These are phyloP conservation scores for Stylophora pistillata DNA, from an alignment of 64 coral and sea anemone species.

Conservation along the genomic window DNA sequence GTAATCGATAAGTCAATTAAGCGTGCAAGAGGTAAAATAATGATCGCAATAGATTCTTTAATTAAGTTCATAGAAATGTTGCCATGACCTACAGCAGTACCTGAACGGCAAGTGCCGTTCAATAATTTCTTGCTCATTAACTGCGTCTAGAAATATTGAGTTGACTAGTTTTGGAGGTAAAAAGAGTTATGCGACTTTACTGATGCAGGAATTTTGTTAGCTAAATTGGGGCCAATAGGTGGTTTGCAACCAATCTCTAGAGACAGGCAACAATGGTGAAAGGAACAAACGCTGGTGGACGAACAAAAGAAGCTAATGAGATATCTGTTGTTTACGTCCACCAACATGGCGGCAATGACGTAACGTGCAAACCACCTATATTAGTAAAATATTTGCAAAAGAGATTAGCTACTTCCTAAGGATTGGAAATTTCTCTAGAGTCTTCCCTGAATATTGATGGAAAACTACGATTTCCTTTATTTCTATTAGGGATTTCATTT, in stretches of 20 bases:
- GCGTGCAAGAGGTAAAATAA: not conserved
- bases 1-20: conserved; percentile 25
- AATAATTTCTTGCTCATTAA: conserved; percentile 15
- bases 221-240: too few species aligned
- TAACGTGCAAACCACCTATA: too few species aligned
- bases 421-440: conserved; percentile 46
- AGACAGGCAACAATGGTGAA: too few species aligned
- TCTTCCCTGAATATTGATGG: conserved; percentile 34
- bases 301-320: too few species aligned
- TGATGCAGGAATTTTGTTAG: conserved; percentile 20
- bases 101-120: conserved; percentile 27
- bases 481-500: conserved; percentile 26
- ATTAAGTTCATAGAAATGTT: conserved; percentile 25
- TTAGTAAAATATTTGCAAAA: conserved; percentile 59
- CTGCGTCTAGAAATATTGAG: not conserved
- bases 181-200: not conserved
- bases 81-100: conserved; percentile 17
- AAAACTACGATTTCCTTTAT: conserved; percentile 14
- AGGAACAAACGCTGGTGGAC: too few species aligned
- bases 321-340: too few species aligned
- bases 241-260: too few species aligned
- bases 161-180: conserved; percentile 32
- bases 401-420: conserved; percentile 49
- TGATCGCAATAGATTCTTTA: not conserved
- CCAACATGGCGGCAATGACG: too few species aligned